These are phyloP conservation scores for Scylla paramamosain DNA, from an alignment of 1,140 invertebrate species.

Conservation along the genomic window DNA sequence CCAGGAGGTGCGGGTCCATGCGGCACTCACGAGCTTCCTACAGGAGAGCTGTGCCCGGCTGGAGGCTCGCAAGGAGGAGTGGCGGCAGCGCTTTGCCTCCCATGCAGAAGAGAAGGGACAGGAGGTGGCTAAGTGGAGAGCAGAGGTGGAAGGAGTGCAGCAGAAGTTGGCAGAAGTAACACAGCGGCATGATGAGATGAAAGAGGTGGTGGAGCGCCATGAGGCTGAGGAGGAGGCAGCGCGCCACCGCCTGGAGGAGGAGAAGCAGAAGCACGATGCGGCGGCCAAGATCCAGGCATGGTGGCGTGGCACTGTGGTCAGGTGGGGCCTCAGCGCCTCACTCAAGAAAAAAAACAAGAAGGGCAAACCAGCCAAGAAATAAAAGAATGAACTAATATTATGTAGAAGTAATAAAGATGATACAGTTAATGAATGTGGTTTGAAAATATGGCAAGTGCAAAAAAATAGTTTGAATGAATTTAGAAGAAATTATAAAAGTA, in stretches of 20 bases:
- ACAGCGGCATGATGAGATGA: constrained; percentile 39
- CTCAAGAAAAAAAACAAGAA: constrained; percentile 65
- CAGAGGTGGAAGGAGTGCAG: constrained; percentile 55
- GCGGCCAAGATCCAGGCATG: constrained; percentile 69
- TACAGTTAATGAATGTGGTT: too few relatives aligned
- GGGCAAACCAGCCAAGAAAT: constrained; percentile 52
- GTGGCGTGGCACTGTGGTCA: constrained; percentile 62
- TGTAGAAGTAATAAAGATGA: too few relatives aligned
- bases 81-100: constrained; percentile 43
- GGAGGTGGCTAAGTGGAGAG: constrained; percentile 61
- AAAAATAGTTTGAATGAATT: too few relatives aligned
- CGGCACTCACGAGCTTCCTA: constrained; percentile 55
- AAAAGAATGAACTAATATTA: background rate
- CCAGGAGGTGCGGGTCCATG: constrained; percentile 64
- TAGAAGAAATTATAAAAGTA: too few relatives aligned
- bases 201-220: constrained; percentile 44
- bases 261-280: constrained; percentile 21
- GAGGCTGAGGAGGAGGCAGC: constrained; percentile 45
- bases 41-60: constrained; percentile 62
- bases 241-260: background rate
- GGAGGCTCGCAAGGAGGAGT: constrained; percentile 46
- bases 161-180: constrained; percentile 34
- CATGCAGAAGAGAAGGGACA: constrained; percentile 57
- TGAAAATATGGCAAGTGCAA: too few relatives aligned
- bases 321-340: constrained; percentile 53